Evolutionary conservation across 2,113 vertebrate species (phyloP), one percentile per base, ranked within the genome.

Genomic region (Heterocephalus glaber): DNA sequence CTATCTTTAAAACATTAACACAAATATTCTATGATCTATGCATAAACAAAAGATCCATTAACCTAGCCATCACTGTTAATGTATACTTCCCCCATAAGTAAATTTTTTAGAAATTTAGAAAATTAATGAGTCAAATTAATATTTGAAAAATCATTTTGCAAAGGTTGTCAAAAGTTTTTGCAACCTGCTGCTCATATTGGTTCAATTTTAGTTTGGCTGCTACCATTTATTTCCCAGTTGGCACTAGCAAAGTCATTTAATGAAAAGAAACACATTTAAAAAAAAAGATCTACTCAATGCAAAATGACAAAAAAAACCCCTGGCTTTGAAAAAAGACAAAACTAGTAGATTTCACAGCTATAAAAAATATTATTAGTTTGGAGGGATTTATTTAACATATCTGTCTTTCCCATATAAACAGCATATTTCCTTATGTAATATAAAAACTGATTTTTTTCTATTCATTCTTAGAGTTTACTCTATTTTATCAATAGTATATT

Each of bases 101-200:
- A 76, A 30, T 60, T 58, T 61, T 77, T 80, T 74, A 16, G 72
- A 89, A 74, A 89, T 86, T 76, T 66, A 66, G 13, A n/a, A 86
- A 90, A 44, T 49, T 11, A 85, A 49, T 84, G 41, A 86, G 28
- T 63, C 41, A 95, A 93, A 44, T 93, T 93, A 85, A 60, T 88
- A 91, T 60, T 35, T 95, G 22, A 79, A 86, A 94, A 87, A 49
- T 96, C 22, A 65, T 54, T 90, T 93, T 63, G 44, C 24, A 95
- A 90, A 44, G 19, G 14, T 61, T 92, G 76, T 10, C 74, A 92
- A 56, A 76, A 44, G 88, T 72, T 88, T 58, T 83, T 94, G 38
- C 28, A 79, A 86, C 19, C 8, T 89, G 52, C 93, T 86, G 30
- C 26, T 17, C 41, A 38, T 58, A 86, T 24, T 86, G 24, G 26